Conservation (phyloP, 2,797 vertebrate species). For the Poecile montanus region DNA sequence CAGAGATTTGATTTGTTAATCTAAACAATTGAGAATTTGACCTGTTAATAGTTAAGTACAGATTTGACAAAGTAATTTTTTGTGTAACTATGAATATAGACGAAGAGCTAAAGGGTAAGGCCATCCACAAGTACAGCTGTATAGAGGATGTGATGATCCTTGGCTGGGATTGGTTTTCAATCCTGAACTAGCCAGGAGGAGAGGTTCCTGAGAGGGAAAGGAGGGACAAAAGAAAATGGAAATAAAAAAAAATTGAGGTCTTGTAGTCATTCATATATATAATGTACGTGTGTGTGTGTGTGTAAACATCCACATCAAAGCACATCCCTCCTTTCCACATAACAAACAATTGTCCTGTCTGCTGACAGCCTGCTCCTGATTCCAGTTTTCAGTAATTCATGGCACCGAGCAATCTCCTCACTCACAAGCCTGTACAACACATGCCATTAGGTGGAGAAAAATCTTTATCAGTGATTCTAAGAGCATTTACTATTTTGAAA, state of each 20-base stretch:
- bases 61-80: too few species aligned
- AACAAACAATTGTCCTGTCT: not conserved
- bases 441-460: not conserved
- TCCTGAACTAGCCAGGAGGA: not conserved
- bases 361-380: not conserved
- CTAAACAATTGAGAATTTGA: too few species aligned
- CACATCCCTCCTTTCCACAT: not conserved
- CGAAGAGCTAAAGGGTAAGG: not conserved
- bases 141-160: rapidly evolving
- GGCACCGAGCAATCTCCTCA: not conserved
- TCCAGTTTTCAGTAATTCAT: not conserved
- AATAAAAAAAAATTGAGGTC: not conserved
- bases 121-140: not conserved
- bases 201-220: not conserved
- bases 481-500: not conserved
- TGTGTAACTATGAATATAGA: too few species aligned
- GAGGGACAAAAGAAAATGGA: not conserved
- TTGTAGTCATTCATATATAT: not conserved
- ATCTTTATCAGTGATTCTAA: not conserved
- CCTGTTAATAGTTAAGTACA: too few species aligned
- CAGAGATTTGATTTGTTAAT: not conserved
- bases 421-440: not conserved
- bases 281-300: too few species aligned
- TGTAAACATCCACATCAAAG: not conserved
- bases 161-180: not conserved